Evolutionary conservation across 2,888 invertebrate species (phyloP), one percentile per base, ranked within the genome.

Genomic region (Balanococcus diminutus): DNA sequence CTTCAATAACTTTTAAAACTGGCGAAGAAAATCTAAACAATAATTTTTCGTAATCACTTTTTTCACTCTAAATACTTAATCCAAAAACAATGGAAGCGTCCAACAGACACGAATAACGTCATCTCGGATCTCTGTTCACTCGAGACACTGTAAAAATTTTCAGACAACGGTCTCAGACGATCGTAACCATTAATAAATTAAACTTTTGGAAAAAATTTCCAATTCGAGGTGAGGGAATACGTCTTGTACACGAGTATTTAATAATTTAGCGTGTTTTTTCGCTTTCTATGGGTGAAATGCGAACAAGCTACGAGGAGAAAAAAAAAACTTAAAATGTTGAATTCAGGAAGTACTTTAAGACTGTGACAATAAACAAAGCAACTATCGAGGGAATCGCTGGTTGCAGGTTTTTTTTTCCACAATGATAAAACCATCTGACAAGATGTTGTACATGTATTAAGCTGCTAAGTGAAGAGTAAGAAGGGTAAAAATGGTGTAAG

Each of bases 371-470:
- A 82, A 82, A 82, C 82, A 51, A 82, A 82, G 51, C 31, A 82
- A 82, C 39, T 82, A 82, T 51, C 82, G 31, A 82, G 82, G 82
- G 82, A 82, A 82, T 82, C 82, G 51, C 82, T 82, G 28, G 81
- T 42, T 39, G 31, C 51, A 51, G 46, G 51, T 82, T 82, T 82
- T 82, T 82, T 82, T 42, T 81, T 51, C 31, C 51, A 25, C 51
- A 31, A 51, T 51, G 82, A 82, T 82, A 82, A 81, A 82, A 51
- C 51, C 82, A 28, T 82, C 82, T 51, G 82, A 82, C 82, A 82
- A 42, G 82, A 82, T 82, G 51, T 81, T 82, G 51, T 82, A 82
- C 82, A 82, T 82, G 82, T 82, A 42, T 82, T 82, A 51, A 82
- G 82, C 75, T 32, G 75, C 75, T 67, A 75, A 75, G 32, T 75